Evolutionary conservation across 1,140 invertebrate genomes (phyloP), one percentile per base, ranked within the genome.

Genomic region (Penaeus vannamei): DNA sequence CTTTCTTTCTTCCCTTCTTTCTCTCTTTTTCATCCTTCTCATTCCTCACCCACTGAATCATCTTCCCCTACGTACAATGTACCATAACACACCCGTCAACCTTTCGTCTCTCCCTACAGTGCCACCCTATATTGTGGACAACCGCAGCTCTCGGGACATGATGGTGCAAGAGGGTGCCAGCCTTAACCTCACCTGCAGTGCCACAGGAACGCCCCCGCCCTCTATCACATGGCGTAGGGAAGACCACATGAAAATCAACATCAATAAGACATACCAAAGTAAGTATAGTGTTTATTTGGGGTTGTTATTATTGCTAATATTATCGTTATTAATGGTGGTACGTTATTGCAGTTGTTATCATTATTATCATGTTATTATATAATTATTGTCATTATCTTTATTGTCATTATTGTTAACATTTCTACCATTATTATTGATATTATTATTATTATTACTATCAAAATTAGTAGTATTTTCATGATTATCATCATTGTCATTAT

Each of bases 131-230:
- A 92, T 92, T 17, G 79, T 89, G 10, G 84, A 89, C 53, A 61
- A 81, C 23, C 72, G 85, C 22, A 90, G 90, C 17, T 92, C 91
- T 26, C 84, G 84, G 5, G 91, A 91, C 82, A 42, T 91, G 32
- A 89, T 87, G 85, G 86, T 88, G 32, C 61, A 92, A 53, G 92
- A 92, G 62, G 90, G 90, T 32, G 91, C 91, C n/a, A 86, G 90
- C 72, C 81, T 92, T 19, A 84, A 8, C 42, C 84, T 92, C 60
- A 81, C 86, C 20, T 92, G 92, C 86, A 89, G 90, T 19, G 91
- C 91, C 32, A 86, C 69, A 59, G 91, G 91, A 17, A 90, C 91
- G 23, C 91, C 91, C 22, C 36, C 42, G 36, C 91, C 91, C 10
- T 32, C 60, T 22, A 91, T 92, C 82, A 85, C 83, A n/a, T 92